Evolutionary conservation across 1,140 invertebrate species (phyloP).

Genomic region (Arion vulgaris): DNA sequence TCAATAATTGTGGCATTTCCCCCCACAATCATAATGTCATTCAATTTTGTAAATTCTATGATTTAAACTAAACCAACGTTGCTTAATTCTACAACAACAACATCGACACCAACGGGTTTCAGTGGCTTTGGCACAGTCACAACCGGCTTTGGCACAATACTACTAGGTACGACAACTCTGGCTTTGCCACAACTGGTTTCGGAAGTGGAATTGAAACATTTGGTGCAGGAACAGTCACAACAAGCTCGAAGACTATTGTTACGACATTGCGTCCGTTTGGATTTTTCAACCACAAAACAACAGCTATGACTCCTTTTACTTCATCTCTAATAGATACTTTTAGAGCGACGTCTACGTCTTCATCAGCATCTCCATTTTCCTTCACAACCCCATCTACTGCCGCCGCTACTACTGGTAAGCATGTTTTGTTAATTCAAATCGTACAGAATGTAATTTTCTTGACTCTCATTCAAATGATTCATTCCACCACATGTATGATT

Average conservation of each 20-base stretch:
- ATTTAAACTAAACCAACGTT: slow-evolving; percentile 39
- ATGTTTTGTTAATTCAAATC: background rate
- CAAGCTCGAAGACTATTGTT: background rate
- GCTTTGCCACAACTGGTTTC: slow-evolving; percentile 29
- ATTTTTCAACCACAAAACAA: slow-evolving; percentile 1
- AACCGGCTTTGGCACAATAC: background rate
- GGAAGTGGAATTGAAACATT: background rate
- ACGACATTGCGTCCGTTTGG: too few species aligned
- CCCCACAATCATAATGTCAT: slow-evolving; percentile 42
- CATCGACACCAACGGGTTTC: slow-evolving; percentile 28
- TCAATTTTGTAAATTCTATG: slow-evolving; percentile 36
- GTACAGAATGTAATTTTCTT: too few species aligned
- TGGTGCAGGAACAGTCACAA: slow-evolving; percentile 6
- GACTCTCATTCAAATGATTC: background rate
- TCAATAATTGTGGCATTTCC: background rate
- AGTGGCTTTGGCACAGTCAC: slow-evolving; percentile 35
- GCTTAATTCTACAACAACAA: slow-evolving; percentile 35
- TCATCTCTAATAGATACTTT: slow-evolving; percentile 43
- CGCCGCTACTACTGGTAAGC: slow-evolving; percentile 32
- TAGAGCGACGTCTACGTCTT: slow-evolving; percentile 47
- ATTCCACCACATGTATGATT: too few species aligned
- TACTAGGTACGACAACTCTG: slow-evolving; percentile 30
- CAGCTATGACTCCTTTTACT: background rate
- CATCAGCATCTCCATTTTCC: slow-evolving; percentile 39
- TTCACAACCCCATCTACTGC: slow-evolving; percentile 42